Base-by-base conservation (phyloP, 92 coral and sea anemone species). In the Bergia puertoricense region DNA sequence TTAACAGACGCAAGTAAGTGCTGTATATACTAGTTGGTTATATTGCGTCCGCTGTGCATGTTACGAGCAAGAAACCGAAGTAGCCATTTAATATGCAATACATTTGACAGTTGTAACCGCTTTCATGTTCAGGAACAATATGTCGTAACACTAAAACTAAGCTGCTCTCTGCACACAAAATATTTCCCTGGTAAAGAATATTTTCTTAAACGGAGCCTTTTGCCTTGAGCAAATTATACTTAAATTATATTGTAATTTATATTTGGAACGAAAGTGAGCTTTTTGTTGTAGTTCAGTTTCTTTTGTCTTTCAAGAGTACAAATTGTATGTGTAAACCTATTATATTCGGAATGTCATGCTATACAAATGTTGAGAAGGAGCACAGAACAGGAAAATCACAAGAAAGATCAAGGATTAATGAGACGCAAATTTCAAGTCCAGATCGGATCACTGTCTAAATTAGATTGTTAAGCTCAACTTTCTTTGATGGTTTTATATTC, bases 291-390 rank as follows among this genome's bases (percentile, higher is more conserved):
- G 62, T 59, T 81, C 85, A 57, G 51, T 84, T 73, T 68, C 78
- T 71, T 84, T 84, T 84, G 87, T 84, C 87, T 84, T 48, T 69
- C 75, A 39, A 84, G 87, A 84, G 87, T 71, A 46, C 75, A 84
- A 71, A 84, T 69, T 69, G 67, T 71, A 73, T 84, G 67, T 66
- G 78, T 71, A 84, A 84, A 84, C 62, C 77, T 71, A 67, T 71
- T 84, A 6, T 73, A 46, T 84, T 69, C 79, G 86, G 50, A 84
- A 20, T 84, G 87, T 84, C 77, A 84, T 36, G 43, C 41, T 45
- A 46, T 51, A 68, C 79, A 74, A 41, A 84, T 71, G 78, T 69
- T 69, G 39, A 56, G 75, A 48, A 37, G 75, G 18, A 14, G 74
- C 40, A 15, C 48, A 68, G 62, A 72, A 84, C 87, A 84, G 79